Percentiles rank a stretch among this genome's conserved stretches.
Evolutionary conservation across 2,797 vertebrate species (phyloP).

Genomic region (Cryptoprocta ferox): DNA sequence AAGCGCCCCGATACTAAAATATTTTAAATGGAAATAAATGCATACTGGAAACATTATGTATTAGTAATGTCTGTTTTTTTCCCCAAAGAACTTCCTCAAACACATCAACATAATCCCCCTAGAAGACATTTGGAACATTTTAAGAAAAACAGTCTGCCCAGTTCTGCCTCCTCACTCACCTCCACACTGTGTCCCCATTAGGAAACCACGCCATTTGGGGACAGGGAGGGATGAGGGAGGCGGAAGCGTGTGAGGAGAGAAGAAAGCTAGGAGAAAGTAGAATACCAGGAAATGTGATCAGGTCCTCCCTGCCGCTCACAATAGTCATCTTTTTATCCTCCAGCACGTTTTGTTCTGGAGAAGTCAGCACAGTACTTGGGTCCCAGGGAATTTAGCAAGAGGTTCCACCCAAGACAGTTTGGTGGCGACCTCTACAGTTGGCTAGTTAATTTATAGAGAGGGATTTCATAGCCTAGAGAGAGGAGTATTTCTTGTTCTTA

Average conservation of each 20-base stretch:
- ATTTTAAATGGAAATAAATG: neutral
- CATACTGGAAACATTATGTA: neutral
- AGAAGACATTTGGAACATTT: neutral
- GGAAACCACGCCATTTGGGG: fast-evolving
- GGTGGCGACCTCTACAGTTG: fast-evolving
- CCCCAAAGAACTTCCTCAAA: neutral
- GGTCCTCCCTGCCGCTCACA: fast-evolving
- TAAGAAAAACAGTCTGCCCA: neutral
- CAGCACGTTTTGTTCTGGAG: too few relatives aligned
- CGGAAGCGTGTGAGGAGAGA: neutral
- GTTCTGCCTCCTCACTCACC: neutral
- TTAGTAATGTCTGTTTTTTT: neutral
- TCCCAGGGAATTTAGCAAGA: neutral
- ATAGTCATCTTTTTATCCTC: fast-evolving
- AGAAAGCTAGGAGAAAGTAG: neutral
- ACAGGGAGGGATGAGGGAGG: fast-evolving
- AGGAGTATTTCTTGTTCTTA: neutral
- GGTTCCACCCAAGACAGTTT: fast-evolving
- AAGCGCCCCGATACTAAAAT: too few relatives aligned
- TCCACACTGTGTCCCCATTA: neutral
- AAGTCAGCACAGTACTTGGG: neutral
- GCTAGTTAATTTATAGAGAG: neutral
- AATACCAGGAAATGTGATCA: fast-evolving
- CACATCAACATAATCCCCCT: neutral
- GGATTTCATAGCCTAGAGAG: neutral